phyloP scores from a whole-genome alignment of 2,113 vertebrate species.

The Picathartes gymnocephalus region DNA sequence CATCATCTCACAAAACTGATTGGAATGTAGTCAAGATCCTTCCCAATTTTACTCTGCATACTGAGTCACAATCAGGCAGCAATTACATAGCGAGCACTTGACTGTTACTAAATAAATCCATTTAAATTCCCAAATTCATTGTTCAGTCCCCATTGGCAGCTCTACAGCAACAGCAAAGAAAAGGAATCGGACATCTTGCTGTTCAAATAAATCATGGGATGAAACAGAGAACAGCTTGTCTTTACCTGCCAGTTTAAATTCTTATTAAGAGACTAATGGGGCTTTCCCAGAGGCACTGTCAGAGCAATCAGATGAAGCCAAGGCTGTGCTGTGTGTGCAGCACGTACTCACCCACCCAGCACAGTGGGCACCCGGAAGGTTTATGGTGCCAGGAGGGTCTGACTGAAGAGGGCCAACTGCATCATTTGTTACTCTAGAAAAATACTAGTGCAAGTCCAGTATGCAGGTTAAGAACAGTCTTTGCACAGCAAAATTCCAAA shows the following conservation, averaged over 20 bases:
- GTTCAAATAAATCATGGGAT: background rate
- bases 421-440: background rate
- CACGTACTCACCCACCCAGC: accelerated
- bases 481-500: background rate
- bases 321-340: background rate
- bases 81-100: background rate
- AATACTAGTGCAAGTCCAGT: background rate
- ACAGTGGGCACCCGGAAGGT: accelerated
- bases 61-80: background rate
- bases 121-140: background rate
- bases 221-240: background rate
- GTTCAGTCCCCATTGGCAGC: background rate
- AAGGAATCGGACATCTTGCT: background rate
- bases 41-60: background rate
- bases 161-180: background rate
- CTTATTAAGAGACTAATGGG: background rate
- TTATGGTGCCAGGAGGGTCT: background rate
- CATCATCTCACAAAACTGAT: background rate
- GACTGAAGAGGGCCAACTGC: background rate
- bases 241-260: background rate
- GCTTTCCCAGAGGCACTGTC: background rate
- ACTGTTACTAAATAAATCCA: background rate
- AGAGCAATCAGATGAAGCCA: background rate
- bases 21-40: background rate
- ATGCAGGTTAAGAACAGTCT: background rate